phyloP scores from a whole-genome alignment of 2,888 invertebrate species.

The Tipula unca region DNA sequence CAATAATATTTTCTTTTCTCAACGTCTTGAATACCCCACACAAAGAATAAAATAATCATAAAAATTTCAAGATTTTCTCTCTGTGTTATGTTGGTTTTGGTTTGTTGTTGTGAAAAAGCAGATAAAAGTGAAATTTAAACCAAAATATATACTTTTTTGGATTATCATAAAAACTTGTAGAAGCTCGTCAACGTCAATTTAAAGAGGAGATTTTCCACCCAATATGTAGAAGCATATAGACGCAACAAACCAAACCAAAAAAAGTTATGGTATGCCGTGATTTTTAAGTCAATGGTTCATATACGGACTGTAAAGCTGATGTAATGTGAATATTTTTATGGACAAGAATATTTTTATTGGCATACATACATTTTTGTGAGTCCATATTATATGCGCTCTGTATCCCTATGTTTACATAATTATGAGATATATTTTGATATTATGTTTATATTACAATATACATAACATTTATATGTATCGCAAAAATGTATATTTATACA shows the following conservation, averaged over 20 bases:
- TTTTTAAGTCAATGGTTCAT: background rate
- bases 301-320: background rate
- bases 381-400: background rate
- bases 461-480: background rate
- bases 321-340: background rate
- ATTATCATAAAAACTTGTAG: background rate
- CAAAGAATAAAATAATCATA: background rate
- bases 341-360: background rate
- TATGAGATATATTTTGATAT: background rate
- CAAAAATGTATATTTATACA: background rate
- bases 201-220: background rate
- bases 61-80: background rate
- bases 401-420: background rate
- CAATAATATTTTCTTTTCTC: background rate
- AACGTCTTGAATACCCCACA: background rate
- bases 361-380: background rate
- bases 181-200: background rate
- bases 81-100: background rate
- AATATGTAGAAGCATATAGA: background rate
- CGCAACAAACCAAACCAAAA: background rate
- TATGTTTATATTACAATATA: background rate
- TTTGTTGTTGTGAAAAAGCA: background rate
- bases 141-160: background rate
- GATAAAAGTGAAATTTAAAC: background rate
- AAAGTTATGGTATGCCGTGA: background rate